Conservation (phyloP, 2,888 invertebrate species). For the Dynastes hyllus region DNA sequence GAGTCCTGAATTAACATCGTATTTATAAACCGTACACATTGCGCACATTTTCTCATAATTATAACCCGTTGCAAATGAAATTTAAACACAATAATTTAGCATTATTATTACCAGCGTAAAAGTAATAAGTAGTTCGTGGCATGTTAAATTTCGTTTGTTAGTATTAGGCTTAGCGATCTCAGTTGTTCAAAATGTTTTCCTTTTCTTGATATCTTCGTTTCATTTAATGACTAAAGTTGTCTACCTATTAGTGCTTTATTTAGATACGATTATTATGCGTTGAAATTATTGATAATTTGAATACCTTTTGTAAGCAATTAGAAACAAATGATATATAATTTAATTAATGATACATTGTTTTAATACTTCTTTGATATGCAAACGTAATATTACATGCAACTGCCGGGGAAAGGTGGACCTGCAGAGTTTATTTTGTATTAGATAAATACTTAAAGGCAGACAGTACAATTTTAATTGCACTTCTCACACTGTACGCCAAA, state of each 20-base stretch:
- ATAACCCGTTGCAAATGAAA: conserved; percentile 51
- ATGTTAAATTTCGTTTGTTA: conserved; percentile 43
- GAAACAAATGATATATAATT: no score
- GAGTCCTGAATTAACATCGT: conserved; percentile 48
- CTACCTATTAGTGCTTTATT: not conserved
- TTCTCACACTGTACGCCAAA: no score
- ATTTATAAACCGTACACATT: conserved; percentile 50
- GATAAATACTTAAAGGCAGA: no score
- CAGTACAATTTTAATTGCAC: no score
- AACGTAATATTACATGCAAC: no score
- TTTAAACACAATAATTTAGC: conserved; percentile 51
- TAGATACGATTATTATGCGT: not conserved
- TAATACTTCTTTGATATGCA: no score
- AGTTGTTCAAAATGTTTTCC: not conserved
- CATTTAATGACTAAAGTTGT: not conserved
- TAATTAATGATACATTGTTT: no score
- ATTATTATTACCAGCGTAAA: conserved; percentile 43
- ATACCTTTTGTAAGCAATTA: no score
- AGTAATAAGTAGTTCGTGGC: conserved; percentile 44
- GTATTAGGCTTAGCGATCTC: conserved; percentile 29
- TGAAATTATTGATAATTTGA: no score
- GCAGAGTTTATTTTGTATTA: no score
- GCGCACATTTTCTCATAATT: conserved; percentile 51
- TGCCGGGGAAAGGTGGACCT: no score
- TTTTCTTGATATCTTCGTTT: conserved; percentile 12